Evolutionary conservation across 2,888 invertebrate genomes (phyloP), one percentile per base, ranked within the genome.

Genomic region (Archips crataeganus): DNA sequence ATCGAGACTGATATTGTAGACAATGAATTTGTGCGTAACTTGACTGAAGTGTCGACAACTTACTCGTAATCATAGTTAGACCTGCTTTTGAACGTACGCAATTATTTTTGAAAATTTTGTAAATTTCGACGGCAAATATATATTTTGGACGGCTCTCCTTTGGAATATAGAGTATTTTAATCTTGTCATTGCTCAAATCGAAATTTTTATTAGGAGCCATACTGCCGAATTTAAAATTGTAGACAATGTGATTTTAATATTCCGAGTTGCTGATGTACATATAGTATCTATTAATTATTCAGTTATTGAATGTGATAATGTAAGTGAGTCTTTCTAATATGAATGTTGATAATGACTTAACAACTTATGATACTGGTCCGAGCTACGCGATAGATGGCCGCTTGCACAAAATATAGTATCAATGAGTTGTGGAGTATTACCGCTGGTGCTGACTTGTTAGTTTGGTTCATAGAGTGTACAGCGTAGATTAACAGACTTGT

Each of bases 1-100:
- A 90, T 91, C 91, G 93, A 94, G 94, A 94, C 94, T 94, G 94
- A 94, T 94, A 90, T 88, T 85, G 85, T 93, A 93, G 89, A 89
- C 65, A 65, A 65, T 65, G 65, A 65, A 65, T 65, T 51, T 65
- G 65, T 65, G 65, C 49, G 36, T 65, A 49, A 64, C 65, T 65
- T 65, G 65, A 65, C 65, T 65, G 65, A 65, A 49, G 88, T 87
- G 91, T 91, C 90, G 90, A 92, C 86, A 83, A 87, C 85, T 86
- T 86, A 86, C 89, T 85, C 81, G 85, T 86, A 87, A 89, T 87
- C 86, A 89, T 91, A 92, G 89, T 88, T 90, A 92, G 92, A 93
- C 89, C 92, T 90, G 92, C 90, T 92, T 91, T 89, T 87, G 88
- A 83, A 89, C 86, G 85, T 87, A 88, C 82, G 85, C 87, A 85